Conservation (phyloP, 2,113 vertebrate species). For the Corythaixoides concolor region DNA sequence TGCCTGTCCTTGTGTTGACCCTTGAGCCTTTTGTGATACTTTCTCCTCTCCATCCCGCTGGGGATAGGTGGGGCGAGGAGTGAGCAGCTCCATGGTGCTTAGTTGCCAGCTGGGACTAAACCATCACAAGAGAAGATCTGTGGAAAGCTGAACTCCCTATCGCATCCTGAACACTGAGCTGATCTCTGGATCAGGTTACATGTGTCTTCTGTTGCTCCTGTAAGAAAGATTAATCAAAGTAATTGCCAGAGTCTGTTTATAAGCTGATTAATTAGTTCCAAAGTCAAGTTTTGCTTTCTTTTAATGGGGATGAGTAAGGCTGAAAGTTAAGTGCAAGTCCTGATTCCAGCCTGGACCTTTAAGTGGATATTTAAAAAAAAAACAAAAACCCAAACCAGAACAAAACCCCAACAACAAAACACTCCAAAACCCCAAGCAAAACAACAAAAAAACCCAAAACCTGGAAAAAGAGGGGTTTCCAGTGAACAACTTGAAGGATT, state of each 20-base stretch:
- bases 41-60: too few relatives aligned
- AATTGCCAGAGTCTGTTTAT: constrained; percentile 15
- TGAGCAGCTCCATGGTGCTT: too few relatives aligned
- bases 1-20: too few relatives aligned
- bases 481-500: not conserved
- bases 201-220: not conserved
- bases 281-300: constrained; percentile 17
- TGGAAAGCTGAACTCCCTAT: not conserved
- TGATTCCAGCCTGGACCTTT: not conserved
- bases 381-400: not conserved
- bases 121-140: not conserved
- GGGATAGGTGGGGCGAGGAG: too few relatives aligned
- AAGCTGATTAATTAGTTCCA: constrained; percentile 28
- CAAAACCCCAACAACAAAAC: not conserved
- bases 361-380: not conserved
- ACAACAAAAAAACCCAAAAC: not conserved
- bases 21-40: too few relatives aligned
- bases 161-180: not conserved
- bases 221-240: constrained; percentile 23
- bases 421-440: not conserved
- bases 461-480: not conserved
- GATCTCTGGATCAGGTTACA: not conserved
- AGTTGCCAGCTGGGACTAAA: too few relatives aligned
- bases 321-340: not conserved
- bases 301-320: not conserved